Evolutionary conservation across 2,888 invertebrate species (phyloP), one percentile per base, ranked within the genome.

Genomic region (Aphidius colemani): DNA sequence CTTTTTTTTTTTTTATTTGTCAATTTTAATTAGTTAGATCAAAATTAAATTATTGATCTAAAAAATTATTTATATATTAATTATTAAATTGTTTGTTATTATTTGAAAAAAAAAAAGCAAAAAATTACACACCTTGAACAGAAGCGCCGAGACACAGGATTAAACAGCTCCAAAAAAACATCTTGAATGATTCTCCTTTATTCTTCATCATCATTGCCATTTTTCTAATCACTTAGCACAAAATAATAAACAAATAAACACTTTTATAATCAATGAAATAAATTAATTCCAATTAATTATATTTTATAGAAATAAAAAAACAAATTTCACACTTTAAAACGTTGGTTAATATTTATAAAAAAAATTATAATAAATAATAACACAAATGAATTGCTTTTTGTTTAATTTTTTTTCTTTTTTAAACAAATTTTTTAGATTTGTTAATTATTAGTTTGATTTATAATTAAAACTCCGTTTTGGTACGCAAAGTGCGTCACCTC

Each of bases 71-170:
- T 18, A 18, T 18, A 18, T 18, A 18, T 2, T 18, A 18, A 18
- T 18, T 18, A 2, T 18, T 18, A 2, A 18, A 18, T 18, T 18
- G 13, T 18, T 18, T 18, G 1, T 18, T 18, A 2, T 18, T 18
- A 18, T 18, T 18, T 1, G 1, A n/a, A n/a, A n/a, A n/a, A n/a
- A n/a, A n/a, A n/a, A n/a, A n/a, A n/a, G n/a, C n/a, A n/a, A n/a
- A n/a, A n/a, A n/a, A n/a, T 18, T 68, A 72, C 69, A 63, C 67
- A 79, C 79, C 79, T 79, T 78, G 72, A 69, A 74, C 71, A 62
- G 73, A 70, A 70, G 77, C 67, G 61, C 69, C 70, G 71, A 75
- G 71, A 56, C 78, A 67, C 61, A 76, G 53, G 65, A 71, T 72
- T 69, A 78, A 48, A 71, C 72, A 75, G 74, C 69, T 70, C 78